Conservation (phyloP, 2,797 vertebrate genomes). For the Kryptolebias ocellatus region DNA sequence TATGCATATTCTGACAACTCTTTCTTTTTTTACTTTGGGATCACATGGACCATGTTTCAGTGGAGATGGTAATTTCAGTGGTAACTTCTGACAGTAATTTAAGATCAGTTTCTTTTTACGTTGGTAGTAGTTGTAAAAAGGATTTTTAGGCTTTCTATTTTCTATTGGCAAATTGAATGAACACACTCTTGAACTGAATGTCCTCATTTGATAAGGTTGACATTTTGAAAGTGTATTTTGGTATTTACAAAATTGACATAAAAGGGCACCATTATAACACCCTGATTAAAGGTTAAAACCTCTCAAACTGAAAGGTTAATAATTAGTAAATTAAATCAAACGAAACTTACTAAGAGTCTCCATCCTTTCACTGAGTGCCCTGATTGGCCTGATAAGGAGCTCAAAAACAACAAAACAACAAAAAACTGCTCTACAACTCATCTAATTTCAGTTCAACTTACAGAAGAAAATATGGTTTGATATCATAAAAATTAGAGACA, state of each 20-base stretch:
- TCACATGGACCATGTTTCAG: not conserved
- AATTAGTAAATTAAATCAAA: constrained; percentile 23
- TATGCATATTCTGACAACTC: no score
- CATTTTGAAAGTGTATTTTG: constrained; percentile 31
- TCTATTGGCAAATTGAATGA: constrained; percentile 7
- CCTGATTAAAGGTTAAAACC: constrained; percentile 38
- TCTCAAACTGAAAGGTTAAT: constrained; percentile 21
- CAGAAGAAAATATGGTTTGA: not conserved
- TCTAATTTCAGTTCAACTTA: constrained; percentile 11
- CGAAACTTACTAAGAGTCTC: constrained; percentile 1
- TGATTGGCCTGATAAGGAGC: constrained; percentile 26
- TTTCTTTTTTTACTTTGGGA: not conserved
- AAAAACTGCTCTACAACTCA: not conserved
- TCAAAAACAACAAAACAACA: not conserved
- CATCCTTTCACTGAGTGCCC: not conserved
- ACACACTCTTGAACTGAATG: constrained; percentile 7
- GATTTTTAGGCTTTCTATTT: not conserved
- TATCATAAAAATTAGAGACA: not conserved
- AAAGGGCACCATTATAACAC: constrained; percentile 20
- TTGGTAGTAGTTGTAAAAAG: not conserved
- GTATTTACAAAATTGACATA: constrained; percentile 27
- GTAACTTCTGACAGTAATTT: not conserved
- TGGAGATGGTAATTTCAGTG: not conserved
- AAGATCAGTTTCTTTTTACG: not conserved
- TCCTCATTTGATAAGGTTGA: constrained; percentile 14